Base-by-base conservation (phyloP, 2,888 invertebrate genomes). In the Odontocerum albicorne region DNA sequence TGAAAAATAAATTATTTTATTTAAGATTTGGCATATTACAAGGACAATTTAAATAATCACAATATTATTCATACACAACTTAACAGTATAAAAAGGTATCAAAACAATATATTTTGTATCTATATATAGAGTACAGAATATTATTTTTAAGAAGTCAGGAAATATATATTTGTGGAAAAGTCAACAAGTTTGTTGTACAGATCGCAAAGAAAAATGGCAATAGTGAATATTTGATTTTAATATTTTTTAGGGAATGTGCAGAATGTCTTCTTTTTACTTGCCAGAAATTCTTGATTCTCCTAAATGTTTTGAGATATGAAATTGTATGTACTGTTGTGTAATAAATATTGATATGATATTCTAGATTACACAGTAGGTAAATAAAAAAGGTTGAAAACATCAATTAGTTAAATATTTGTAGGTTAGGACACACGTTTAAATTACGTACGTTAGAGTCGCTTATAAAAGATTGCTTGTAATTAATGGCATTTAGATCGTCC, bases 401-500 rank as follows among this genome's bases (percentile, higher is more conserved):
- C 81, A 66, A 76, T 70, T 66, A 72, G 72, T 51, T 70, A 67
- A n/a, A 72, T 71, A 64, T 39, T 39, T 17, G 6, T n/a, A 33
- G 33, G 32, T 35, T 33, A 20, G 8, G 19, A 44, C n/a, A n/a
- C n/a, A 7, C 8, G 46, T 32, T 17, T 13, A 33, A 13, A 4
- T 4, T 10, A 43, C 49, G 15, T 77, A 72, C 49, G 74, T 63
- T 52, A 75, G 70, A 15, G 66, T 65, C 64, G 4, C 46, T 40
- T 20, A 40, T 22, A n/a, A 49, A 33, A 22, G 33, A 38, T 2
- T 22, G 21, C 10, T 80, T 79, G 64, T 77, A 86, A 63, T 86
- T 83, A 43, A 85, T 70, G 1, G 79, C 72, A 67, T 85, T 86
- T 31, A 88, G 70, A 62, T 85, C 83, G 64, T 83, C 83, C 42